Base-by-base conservation (phyloP, 2,797 vertebrate species). In the Jordanella pulchra region DNA sequence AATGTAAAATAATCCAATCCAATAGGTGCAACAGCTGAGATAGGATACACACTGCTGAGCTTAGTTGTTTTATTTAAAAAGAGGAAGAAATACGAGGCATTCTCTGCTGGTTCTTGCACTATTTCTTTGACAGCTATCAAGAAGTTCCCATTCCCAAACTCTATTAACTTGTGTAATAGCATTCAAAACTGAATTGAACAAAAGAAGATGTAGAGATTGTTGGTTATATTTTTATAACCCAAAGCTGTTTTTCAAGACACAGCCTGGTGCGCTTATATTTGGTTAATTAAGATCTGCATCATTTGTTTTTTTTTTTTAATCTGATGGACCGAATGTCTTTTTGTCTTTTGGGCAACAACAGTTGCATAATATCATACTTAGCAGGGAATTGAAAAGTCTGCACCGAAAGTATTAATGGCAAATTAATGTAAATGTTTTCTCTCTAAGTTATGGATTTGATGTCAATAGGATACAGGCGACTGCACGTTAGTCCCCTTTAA, bases 1-100 rank as follows among this genome's bases (percentile, higher is more conserved):
- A 99, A 99, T 99, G 98, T 97, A 97, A 98, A 99, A 98, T 97
- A 98, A 99, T 97, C 96, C 97, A 97, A 97, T 96, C 95, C 95
- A 94, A 94, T 94, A 94, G 96, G 96, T 96, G 95, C 95, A 93
- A 95, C 96, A 95, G 95, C 84, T 86, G 93, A 96, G 96, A 97
- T 95, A 96, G 96, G 97, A 98, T 94, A 95, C 96, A 97, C 96
- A 95, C 95, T 96, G 95, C 95, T 97, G 97, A 95, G 94, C 94
- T 95, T 93, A 92, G 95, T 96, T 96, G 94, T 97, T 97, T 97
- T 95, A 95, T 95, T 88, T 95, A 94, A 73, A 83, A 78, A 81
- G 47, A 64, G 73, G 80, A 81, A 95, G 93, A 94, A 91, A 95
- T 92, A 95, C 93, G 95, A 94, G 93, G 91, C 91, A 91, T 86